Percentiles rank a stretch among this genome's conserved stretches.
These are phyloP conservation scores for Eucidaris tribuloides DNA, from an alignment of 35 echinoderm and acorn worm genomes.

Conservation along the genomic window DNA sequence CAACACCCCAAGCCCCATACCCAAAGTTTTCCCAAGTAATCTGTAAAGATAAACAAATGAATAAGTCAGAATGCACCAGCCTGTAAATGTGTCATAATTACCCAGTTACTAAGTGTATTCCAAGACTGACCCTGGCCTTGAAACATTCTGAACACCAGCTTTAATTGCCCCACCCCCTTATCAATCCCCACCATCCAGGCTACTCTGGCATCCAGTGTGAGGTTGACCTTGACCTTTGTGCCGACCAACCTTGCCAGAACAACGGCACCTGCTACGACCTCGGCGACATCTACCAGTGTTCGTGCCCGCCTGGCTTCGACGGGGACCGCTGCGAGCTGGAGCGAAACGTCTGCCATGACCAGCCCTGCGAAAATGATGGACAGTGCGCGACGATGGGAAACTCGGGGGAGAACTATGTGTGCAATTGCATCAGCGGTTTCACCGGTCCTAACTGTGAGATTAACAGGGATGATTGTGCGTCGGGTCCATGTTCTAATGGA, in stretches of 20 bases:
- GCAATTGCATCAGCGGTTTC: constrained; percentile 11
- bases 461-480: constrained; percentile 11
- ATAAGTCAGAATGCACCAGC: too few relatives aligned
- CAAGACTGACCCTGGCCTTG: too few relatives aligned
- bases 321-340: constrained; percentile 12
- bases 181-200: too few relatives aligned
- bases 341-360: constrained; percentile 25
- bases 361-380: constrained; percentile 23
- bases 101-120: too few relatives aligned
- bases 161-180: too few relatives aligned
- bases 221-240: constrained; percentile 43
- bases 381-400: not conserved
- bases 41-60: too few relatives aligned
- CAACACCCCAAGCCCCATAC: too few relatives aligned
- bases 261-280: constrained; percentile 33
- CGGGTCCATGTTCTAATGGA: constrained; percentile 27
- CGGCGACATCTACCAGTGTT: constrained; percentile 1
- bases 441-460: constrained; percentile 32
- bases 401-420: not conserved
- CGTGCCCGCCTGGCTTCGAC: constrained; percentile 7
- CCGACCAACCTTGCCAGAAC: constrained; percentile 25
- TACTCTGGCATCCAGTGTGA: constrained; percentile 31
- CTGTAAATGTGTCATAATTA: too few relatives aligned
- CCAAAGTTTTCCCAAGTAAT: too few relatives aligned
- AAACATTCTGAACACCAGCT: too few relatives aligned